phyloP scores from a whole-genome alignment of 2,113 vertebrate species.

The Epinephelus moara region DNA sequence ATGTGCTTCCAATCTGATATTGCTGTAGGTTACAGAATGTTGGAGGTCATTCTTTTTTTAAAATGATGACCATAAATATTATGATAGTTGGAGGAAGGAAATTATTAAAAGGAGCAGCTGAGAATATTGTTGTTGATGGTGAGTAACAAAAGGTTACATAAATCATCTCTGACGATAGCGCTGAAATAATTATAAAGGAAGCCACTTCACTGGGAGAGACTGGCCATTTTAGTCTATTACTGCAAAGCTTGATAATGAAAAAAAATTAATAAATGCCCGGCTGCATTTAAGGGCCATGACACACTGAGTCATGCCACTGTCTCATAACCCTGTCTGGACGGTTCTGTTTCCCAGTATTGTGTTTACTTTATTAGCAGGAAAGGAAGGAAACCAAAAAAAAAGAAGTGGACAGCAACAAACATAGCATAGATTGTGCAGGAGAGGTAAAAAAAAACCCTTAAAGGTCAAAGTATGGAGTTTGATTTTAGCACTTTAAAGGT shows the following conservation, averaged over 20 bases:
- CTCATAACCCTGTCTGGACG: background rate
- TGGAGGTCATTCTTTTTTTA: background rate
- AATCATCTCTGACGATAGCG: background rate
- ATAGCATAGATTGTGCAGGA: too few species aligned
- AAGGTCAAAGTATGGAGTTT: too few species aligned
- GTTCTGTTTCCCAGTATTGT: background rate
- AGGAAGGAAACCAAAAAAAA: too few species aligned
- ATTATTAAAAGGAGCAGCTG: background rate
- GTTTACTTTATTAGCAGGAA: too few species aligned
- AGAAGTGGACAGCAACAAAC: too few species aligned
- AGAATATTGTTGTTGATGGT: background rate
- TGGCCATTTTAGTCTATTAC: background rate
- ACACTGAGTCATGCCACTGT: background rate
- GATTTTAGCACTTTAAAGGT: too few species aligned
- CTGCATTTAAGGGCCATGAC: background rate
- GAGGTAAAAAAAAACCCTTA: too few species aligned
- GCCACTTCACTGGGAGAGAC: background rate
- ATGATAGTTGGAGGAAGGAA: background rate
- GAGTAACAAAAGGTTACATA: conserved; percentile 8
- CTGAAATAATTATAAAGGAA: background rate
- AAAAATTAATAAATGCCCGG: background rate
- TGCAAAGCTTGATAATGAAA: background rate
- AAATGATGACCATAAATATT: background rate
- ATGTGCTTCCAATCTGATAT: background rate
- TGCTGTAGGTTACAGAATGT: background rate